These are phyloP conservation scores for Listronotus bonariensis DNA, from an alignment of 1,140 invertebrate species.

Conservation along the genomic window DNA sequence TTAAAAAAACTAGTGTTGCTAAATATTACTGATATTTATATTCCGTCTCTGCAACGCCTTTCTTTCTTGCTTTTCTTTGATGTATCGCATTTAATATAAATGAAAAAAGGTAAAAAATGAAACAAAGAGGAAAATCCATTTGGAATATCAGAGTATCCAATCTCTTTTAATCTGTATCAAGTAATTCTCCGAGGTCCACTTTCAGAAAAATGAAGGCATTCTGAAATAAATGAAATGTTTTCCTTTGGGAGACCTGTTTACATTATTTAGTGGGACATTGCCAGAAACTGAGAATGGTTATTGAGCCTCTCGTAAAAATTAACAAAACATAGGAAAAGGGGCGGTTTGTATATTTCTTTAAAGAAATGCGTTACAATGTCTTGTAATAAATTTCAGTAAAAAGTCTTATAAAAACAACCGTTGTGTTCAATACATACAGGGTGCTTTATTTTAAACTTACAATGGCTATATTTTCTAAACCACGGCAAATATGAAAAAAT, in stretches of 20 bases:
- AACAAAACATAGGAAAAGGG: slow-evolving; percentile 4
- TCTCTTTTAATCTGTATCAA: slow-evolving; percentile 55
- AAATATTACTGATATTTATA: no score
- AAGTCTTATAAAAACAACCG: no score
- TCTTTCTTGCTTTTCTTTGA: slow-evolving; percentile 21
- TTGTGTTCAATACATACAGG: no score
- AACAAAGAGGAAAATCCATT: slow-evolving; percentile 48
- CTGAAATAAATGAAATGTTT: slow-evolving; percentile 54
- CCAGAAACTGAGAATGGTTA: slow-evolving; percentile 37
- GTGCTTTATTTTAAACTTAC: no score
- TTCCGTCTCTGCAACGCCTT: background rate
- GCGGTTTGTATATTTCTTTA: no score
- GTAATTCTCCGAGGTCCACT: slow-evolving; percentile 52
- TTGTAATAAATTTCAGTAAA: no score
- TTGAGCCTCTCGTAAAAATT: slow-evolving; percentile 14
- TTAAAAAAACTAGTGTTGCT: no score
- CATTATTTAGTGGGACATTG: slow-evolving; percentile 51
- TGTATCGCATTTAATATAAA: slow-evolving; percentile 44
- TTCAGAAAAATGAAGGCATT: slow-evolving; percentile 53
- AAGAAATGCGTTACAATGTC: no score
- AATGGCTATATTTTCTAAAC: no score
- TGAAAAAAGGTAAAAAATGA: slow-evolving; percentile 43
- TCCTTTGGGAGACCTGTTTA: slow-evolving; percentile 46
- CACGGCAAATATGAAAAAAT: no score
- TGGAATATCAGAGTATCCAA: slow-evolving; percentile 52